These are phyloP conservation scores for Hydriomena furcata DNA, from an alignment of 2,888 invertebrate genomes.

Conservation along the genomic window DNA sequence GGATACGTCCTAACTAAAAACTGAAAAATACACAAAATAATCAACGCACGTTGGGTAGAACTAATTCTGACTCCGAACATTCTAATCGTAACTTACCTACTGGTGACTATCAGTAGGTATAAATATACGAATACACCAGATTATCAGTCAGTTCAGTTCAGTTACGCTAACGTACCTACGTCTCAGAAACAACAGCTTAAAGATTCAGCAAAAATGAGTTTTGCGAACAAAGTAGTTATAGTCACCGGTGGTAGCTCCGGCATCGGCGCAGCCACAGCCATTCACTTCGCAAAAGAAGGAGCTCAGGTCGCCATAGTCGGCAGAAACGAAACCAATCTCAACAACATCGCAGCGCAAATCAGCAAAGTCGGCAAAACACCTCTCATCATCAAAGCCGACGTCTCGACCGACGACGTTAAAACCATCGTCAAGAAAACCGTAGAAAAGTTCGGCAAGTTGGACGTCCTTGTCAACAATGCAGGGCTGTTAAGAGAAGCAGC, in stretches of 20 bases:
- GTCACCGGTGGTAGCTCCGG: conserved; percentile 58
- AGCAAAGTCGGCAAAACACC: conserved; percentile 16
- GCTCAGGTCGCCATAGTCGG: conserved; percentile 51
- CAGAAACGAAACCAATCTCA: conserved; percentile 45
- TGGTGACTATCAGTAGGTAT: no score
- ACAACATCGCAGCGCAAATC: conserved; percentile 30
- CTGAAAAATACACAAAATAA: no score
- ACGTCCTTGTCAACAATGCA: conserved; percentile 44
- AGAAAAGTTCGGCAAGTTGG: conserved; percentile 38
- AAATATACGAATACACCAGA: no score
- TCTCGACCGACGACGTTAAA: conserved; percentile 33
- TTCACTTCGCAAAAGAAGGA: conserved; percentile 48
- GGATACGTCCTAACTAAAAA: no score
- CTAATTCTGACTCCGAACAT: no score
- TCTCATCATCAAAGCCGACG: conserved; percentile 35
- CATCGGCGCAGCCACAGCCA: conserved; percentile 55
- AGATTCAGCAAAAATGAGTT: conserved; percentile 37
- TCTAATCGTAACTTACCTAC: no score
- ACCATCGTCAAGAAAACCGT: conserved; percentile 39
- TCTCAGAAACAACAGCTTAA: no score
- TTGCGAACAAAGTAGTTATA: conserved; percentile 46
- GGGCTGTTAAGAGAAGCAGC: conserved; percentile 22
- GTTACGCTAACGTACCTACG: background rate
- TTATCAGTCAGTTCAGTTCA: no score
- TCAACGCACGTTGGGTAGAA: no score